Evolutionary conservation across 2,797 vertebrate species (phyloP).

Genomic region (Acanthornis magna): DNA sequence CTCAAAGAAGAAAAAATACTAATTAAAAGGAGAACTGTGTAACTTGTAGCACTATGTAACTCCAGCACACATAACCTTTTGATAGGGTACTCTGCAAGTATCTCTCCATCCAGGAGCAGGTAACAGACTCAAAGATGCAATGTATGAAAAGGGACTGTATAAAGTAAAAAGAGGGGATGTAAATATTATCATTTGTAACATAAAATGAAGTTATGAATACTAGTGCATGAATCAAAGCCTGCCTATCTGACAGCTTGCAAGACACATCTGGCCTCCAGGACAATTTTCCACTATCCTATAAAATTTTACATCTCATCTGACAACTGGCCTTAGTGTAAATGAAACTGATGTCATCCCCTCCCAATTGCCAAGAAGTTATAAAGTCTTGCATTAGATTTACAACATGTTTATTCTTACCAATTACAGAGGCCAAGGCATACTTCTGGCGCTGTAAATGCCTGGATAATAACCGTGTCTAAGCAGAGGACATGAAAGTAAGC

Average conservation of each 20-base stretch:
- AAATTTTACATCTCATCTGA: conserved; percentile 2
- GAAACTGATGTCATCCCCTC: conserved; percentile 2
- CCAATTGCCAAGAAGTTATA: neutral
- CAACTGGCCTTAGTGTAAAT: neutral
- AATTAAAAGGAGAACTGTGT: neutral
- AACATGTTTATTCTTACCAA: neutral
- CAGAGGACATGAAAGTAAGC: neutral
- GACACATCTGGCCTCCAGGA: neutral
- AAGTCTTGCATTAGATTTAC: conserved; percentile 19
- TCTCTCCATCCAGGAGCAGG: fast-evolving
- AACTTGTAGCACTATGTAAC: neutral
- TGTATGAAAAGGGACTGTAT: neutral
- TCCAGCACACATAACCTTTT: neutral
- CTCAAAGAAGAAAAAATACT: neutral
- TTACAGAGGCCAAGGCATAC: neutral
- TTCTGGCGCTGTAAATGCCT: neutral
- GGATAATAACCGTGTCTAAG: neutral
- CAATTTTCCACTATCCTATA: neutral
- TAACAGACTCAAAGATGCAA: neutral
- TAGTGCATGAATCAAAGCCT: neutral
- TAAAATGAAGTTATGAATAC: neutral
- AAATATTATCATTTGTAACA: neutral
- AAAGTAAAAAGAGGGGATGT: neutral
- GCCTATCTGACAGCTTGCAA: neutral
- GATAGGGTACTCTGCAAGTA: neutral